Base-by-base conservation (phyloP, 2,113 vertebrate genomes). In the Tonatia bakeri region DNA sequence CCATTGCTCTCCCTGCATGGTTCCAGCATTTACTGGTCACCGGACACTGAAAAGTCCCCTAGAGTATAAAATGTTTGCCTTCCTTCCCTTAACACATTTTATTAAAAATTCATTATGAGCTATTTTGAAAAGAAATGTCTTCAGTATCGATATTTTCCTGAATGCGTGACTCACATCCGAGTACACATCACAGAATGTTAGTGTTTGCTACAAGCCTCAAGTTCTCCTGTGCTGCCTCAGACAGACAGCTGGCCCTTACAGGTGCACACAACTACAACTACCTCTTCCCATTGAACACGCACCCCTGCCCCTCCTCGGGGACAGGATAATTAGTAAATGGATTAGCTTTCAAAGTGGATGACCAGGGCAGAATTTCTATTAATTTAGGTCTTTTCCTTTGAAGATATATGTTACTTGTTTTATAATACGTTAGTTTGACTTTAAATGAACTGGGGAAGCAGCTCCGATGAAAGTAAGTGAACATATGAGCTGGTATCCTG, bases 281-380 rank as follows among this genome's bases (percentile, higher is more conserved):
- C 50, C 50, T 17, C 50, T 8, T 28, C 26, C 54, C 81, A 28
- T 20, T 22, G 8, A 43, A 28, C 24, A 36, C 50, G 20, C 33
- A 0, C 7, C 3, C 4, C 24, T 3, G 1, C 14, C 8, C 31
- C 40, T 16, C 38, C 38, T 8, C 11, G 20, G 8, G 26, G 56
- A 69, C 9, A 12, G 47, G 52, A 84, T 70, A 20, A 15, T 59
- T 90, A 47, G 56, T 59, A 19, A 43, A 61, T 2, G 40, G 47
- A 31, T 43, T 61, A 47, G 22, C 40, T 61, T 61, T 40, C 40
- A 79, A 43, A 85, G 50, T 70, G 64, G 24, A 40, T 47, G 59
- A 61, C 43, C 59, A 33, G 9, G 6, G 56, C 24, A 75, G 17
- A 56, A 47, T 36, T 67, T 69, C 43, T 38, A 47, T 45, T 76